Conservation (phyloP, 1,140 invertebrate species). For the Ips typographus region DNA sequence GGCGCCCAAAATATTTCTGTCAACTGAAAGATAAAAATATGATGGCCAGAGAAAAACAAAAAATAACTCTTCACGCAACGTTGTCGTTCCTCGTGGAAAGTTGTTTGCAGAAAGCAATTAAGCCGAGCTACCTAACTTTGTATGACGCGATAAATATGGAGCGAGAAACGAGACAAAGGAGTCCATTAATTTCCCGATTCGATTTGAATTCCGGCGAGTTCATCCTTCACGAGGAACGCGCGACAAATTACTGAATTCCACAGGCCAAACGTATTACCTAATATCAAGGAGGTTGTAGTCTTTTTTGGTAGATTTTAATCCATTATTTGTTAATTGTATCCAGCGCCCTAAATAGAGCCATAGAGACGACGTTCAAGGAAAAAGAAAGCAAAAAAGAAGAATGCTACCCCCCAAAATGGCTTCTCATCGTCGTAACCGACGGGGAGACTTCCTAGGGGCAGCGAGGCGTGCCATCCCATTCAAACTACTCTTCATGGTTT, state of each 20-base stretch:
- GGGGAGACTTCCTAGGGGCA: slow-evolving; percentile 19
- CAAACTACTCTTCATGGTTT: slow-evolving; percentile 26
- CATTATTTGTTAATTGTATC: too few relatives aligned
- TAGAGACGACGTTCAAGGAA: too few relatives aligned
- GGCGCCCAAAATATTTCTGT: too few relatives aligned
- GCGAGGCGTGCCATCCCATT: slow-evolving; percentile 18
- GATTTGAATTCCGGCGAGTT: slow-evolving; percentile 43
- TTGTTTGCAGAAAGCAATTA: not conserved
- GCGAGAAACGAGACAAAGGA: slow-evolving; percentile 31
- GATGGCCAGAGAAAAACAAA: too few relatives aligned
- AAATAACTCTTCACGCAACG: too few relatives aligned
- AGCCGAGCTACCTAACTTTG: not conserved
- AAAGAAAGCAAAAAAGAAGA: too few relatives aligned
- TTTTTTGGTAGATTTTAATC: slow-evolving; percentile 24
- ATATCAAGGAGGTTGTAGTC: slow-evolving; percentile 46
- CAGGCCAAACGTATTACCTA: slow-evolving; percentile 47
- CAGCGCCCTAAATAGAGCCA: too few relatives aligned
- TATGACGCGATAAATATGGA: slow-evolving; percentile 36
- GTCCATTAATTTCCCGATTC: slow-evolving; percentile 39
- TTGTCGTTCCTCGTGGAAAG: too few relatives aligned
- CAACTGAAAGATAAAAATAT: too few relatives aligned
- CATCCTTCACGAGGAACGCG: slow-evolving; percentile 36
- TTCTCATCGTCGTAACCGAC: slow-evolving; percentile 14
- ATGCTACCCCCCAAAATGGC: not conserved
- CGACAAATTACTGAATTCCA: slow-evolving; percentile 47